These are phyloP conservation scores for Percopsis omiscomaycus DNA, from an alignment of 2,797 vertebrate species.

Conservation along the genomic window DNA sequence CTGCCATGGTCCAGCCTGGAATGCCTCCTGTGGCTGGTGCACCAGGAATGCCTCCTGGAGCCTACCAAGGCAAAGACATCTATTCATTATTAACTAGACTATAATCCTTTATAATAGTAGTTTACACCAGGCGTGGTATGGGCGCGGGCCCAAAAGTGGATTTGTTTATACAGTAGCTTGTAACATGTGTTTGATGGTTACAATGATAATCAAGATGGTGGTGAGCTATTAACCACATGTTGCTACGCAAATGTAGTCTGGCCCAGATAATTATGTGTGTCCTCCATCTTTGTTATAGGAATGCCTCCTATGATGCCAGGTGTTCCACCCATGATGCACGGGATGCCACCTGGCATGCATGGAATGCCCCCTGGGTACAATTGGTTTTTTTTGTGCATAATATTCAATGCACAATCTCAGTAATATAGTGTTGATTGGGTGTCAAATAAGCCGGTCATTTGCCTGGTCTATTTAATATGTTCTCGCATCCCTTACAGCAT, in stretches of 20 bases:
- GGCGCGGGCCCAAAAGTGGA: no score
- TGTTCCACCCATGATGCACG: conserved; percentile 97
- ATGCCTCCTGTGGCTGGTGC: conserved; percentile 85
- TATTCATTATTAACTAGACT: not conserved
- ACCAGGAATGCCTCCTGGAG: conserved; percentile 89
- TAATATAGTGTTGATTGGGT: not conserved
- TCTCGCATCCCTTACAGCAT: conserved; percentile 68
- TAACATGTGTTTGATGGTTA: not conserved
- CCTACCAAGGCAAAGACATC: conserved; percentile 70
- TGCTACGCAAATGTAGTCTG: no score
- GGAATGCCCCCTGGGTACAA: conserved; percentile 93
- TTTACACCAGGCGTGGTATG: not conserved
- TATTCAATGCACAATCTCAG: not conserved
- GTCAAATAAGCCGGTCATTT: not conserved
- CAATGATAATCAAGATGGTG: no score
- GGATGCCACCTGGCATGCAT: conserved; percentile 94
- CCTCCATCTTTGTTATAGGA: conserved; percentile 74
- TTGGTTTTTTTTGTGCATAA: not conserved
- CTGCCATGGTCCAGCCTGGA: conserved; percentile 90
- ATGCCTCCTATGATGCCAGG: conserved; percentile 96
- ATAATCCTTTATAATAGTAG: not conserved
- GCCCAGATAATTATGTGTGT: not conserved
- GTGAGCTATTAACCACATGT: no score
- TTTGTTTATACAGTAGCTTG: no score
- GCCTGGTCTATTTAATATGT: conserved; percentile 22